A percentile compares a stretch with the other conserved stretches of the same genome.
Conservation (phyloP, 2,888 invertebrate species). For the Eupsilia transversa region DNA sequence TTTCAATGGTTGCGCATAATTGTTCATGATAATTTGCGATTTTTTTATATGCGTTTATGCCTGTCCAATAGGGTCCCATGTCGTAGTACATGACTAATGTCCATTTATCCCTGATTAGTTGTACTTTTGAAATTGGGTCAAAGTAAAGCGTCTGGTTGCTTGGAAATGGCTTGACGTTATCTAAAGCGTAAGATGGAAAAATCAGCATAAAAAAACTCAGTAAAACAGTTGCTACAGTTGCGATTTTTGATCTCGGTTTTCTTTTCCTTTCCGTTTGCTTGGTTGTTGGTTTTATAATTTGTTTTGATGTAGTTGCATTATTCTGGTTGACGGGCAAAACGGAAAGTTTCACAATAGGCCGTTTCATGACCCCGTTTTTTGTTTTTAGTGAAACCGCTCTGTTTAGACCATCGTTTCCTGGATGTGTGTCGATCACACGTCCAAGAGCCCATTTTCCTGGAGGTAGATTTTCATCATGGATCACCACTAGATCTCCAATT, state of each 20-base stretch:
- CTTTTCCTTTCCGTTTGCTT: not conserved
- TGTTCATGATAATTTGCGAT: not conserved
- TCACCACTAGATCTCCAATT: too few species aligned
- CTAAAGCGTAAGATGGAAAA: not conserved
- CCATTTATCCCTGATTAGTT: not conserved
- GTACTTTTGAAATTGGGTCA: not conserved
- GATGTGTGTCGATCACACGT: too few species aligned
- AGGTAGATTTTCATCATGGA: too few species aligned
- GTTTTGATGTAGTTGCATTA: not conserved
- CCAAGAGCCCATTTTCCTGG: too few species aligned
- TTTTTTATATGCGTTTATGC: too few species aligned
- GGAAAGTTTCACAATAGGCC: too few species aligned
- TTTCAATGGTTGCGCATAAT: conserved; percentile 3
- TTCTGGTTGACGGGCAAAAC: too few species aligned
- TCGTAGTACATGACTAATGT: not conserved
- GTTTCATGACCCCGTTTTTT: too few species aligned
- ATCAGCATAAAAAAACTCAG: too few species aligned
- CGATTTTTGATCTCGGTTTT: not conserved
- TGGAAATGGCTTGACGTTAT: not conserved
- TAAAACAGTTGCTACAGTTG: not conserved
- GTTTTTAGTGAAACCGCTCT: too few species aligned
- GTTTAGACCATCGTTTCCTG: too few species aligned
- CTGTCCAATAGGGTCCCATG: not conserved
- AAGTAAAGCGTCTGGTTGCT: not conserved
- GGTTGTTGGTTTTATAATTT: not conserved